Evolutionary conservation across 2,113 vertebrate species (phyloP).

Genomic region (Synodontis membranacea): DNA sequence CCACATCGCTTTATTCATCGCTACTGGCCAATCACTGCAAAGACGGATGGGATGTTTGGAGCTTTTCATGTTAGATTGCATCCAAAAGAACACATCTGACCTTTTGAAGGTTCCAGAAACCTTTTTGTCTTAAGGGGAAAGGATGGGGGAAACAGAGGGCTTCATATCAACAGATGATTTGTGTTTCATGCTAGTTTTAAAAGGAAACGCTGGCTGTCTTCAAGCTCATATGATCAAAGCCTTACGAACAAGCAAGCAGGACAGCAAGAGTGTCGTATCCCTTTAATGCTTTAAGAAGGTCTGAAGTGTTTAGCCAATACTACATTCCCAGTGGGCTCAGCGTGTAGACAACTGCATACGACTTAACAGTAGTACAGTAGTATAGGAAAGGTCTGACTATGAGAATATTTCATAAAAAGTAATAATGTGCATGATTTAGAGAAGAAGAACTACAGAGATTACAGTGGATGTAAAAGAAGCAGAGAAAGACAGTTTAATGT

Average conservation of each 20-base stretch:
- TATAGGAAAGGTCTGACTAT: not conserved
- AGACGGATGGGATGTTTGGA: not conserved
- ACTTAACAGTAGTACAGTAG: not conserved
- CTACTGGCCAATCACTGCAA: not conserved
- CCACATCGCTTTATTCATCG: not conserved
- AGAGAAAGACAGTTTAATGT: not conserved
- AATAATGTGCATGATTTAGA: not conserved
- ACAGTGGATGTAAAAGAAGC: not conserved
- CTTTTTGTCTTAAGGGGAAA: not conserved
- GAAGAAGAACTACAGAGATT: not conserved
- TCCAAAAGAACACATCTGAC: not conserved
- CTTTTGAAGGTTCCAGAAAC: not conserved
- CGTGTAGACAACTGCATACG: not conserved
- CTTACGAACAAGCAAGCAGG: not conserved
- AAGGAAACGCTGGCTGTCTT: constrained; percentile 16
- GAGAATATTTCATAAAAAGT: constrained; percentile 28
- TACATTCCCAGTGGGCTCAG: not conserved
- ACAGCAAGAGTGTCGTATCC: not conserved
- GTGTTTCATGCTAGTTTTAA: constrained; percentile 16
- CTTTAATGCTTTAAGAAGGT: constrained; percentile 10
- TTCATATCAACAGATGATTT: constrained; percentile 1
- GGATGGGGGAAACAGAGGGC: not conserved
- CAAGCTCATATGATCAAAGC: constrained; percentile 12
- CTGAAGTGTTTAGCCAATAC: not conserved
- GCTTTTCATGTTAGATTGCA: not conserved